Evolutionary conservation across 2,888 invertebrate species (phyloP).

Genomic region (Crossocerus cetratus): DNA sequence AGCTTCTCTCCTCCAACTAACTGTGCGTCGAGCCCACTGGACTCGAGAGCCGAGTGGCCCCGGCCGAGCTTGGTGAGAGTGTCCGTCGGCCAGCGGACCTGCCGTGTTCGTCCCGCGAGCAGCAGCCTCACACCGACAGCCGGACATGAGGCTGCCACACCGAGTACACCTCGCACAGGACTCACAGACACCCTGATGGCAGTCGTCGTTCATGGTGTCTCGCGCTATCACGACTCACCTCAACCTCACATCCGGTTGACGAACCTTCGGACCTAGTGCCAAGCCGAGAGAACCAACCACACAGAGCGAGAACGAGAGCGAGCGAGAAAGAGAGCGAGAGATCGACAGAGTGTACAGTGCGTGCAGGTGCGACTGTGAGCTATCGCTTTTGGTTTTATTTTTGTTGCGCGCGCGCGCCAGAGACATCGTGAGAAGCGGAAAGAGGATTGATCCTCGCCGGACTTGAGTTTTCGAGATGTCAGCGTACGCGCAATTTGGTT

Average conservation of each 20-base stretch:
- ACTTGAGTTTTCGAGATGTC: constrained; percentile 77
- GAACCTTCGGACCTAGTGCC: constrained; percentile 11
- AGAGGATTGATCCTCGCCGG: constrained; percentile 12
- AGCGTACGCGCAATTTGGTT: constrained; percentile 95
- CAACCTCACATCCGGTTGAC: constrained; percentile 10
- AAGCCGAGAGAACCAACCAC: constrained; percentile 18
- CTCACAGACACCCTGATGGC: constrained; percentile 62
- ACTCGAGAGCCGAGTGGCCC: neutral
- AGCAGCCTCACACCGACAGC: constrained; percentile 4
- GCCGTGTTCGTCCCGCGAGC: neutral
- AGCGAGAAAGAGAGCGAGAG: constrained; percentile 47
- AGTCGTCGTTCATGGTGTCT: constrained; percentile 38
- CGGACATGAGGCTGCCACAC: constrained; percentile 43
- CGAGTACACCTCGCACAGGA: constrained; percentile 25
- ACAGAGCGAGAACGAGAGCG: constrained; percentile 32
- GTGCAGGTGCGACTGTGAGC: constrained; percentile 65
- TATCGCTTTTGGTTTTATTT: constrained; percentile 40
- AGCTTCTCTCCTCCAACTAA: neutral
- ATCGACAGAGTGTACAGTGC: constrained; percentile 63
- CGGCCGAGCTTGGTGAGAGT: neutral
- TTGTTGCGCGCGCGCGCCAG: constrained; percentile 13
- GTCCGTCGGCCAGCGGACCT: constrained; percentile 5
- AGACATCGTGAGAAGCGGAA: constrained; percentile 19
- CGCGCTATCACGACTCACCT: constrained; percentile 35
- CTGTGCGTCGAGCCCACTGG: neutral